These are phyloP conservation scores for Oscheius sp. DNA, from an alignment of 2,888 invertebrate species.

Conservation along the genomic window DNA sequence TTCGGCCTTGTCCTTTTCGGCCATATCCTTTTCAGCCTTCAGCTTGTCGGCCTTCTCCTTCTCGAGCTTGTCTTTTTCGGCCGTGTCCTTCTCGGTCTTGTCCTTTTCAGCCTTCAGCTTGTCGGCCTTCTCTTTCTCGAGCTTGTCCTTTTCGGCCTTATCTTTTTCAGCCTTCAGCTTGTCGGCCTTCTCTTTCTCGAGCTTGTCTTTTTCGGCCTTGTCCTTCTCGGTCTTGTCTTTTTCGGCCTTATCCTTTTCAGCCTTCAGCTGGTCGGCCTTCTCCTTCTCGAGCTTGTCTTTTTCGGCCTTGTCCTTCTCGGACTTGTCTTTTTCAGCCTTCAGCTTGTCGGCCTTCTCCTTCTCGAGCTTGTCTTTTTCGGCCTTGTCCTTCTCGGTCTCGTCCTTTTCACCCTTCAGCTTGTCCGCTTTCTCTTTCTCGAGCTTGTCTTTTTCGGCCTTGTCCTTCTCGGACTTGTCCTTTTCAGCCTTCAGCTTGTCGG, in stretches of 20 bases:
- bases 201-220: constrained; percentile 19
- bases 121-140: constrained; percentile 25
- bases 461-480: constrained; percentile 23
- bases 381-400: constrained; percentile 22
- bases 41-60: constrained; percentile 19
- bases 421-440: neutral
- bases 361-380: constrained; percentile 17
- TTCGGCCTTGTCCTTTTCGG: constrained; percentile 10
- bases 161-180: constrained; percentile 22
- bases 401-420: constrained; percentile 22
- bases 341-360: constrained; percentile 11
- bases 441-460: neutral
- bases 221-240: constrained; percentile 20
- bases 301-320: constrained; percentile 9
- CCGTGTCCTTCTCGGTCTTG: constrained; percentile 15
- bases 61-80: constrained; percentile 19
- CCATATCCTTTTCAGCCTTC: constrained; percentile 21
- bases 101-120: constrained; percentile 25
- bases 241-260: constrained; percentile 22
- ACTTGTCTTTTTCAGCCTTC: constrained; percentile 4
- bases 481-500: constrained; percentile 21
- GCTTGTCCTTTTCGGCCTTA: constrained; percentile 16
- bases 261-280: constrained; percentile 22
- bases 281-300: constrained; percentile 25
- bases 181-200: constrained; percentile 24